These are phyloP conservation scores for Lepidocolaptes lacrymiger DNA, from an alignment of 2,797 vertebrate species.

Conservation along the genomic window DNA sequence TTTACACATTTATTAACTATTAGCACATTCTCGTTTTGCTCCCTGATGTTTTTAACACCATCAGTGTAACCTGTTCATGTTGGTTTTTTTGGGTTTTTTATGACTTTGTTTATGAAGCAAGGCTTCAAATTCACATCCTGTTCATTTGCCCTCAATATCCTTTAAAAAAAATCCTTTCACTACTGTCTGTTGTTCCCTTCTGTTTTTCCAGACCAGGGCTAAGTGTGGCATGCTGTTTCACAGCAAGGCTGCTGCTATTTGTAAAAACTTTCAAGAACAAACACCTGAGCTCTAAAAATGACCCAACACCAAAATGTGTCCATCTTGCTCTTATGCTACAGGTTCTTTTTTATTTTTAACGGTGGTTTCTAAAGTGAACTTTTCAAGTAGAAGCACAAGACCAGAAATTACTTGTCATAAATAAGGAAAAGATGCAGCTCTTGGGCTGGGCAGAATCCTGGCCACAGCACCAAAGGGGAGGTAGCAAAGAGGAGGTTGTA, in stretches of 20 bases:
- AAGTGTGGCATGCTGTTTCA: background rate
- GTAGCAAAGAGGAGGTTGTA: background rate
- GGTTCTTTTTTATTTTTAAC: background rate
- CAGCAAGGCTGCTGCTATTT: background rate
- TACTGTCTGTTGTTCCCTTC: constrained; percentile 29
- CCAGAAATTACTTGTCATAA: background rate
- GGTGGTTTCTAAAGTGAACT: background rate
- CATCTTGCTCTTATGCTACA: background rate
- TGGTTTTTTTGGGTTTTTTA: background rate
- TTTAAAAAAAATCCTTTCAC: constrained; percentile 11
- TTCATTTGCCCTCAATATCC: background rate
- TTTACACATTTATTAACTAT: background rate
- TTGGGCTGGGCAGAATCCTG: background rate
- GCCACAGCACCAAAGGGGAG: background rate
- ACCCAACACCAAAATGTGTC: background rate
- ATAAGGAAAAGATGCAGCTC: background rate
- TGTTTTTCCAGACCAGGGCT: constrained; percentile 7
- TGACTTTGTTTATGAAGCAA: background rate
- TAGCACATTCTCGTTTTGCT: background rate
- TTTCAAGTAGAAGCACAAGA: background rate
- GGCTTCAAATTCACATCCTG: constrained; percentile 36
- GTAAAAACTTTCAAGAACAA: background rate
- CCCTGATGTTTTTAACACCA: background rate
- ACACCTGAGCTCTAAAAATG: background rate
- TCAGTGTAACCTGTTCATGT: background rate